These are phyloP conservation scores for Hydractinia symbiolongicarpus DNA, from an alignment of 30 jellyfish, hydroid and myxozoan species.

Conservation along the genomic window DNA sequence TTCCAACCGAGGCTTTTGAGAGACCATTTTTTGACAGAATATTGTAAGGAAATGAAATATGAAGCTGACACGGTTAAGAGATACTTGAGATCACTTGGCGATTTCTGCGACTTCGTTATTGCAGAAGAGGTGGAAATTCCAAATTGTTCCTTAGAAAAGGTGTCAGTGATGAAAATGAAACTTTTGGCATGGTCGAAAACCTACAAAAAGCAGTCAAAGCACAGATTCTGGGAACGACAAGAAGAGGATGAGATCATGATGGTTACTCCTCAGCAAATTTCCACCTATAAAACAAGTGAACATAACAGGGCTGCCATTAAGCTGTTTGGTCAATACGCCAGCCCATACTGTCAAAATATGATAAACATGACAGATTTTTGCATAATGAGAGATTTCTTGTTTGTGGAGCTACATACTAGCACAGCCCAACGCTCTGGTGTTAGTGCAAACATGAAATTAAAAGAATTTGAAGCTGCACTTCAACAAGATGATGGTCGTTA, in stretches of 20 bases:
- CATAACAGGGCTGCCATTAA: neutral
- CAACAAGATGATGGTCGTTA: slow-evolving; percentile 5
- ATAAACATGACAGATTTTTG: slow-evolving; percentile 4
- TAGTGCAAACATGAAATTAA: slow-evolving; percentile 12
- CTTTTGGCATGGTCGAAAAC: slow-evolving; percentile 8
- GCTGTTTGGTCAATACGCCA: slow-evolving; percentile 11
- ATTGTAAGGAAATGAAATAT: neutral
- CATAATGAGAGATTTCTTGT: slow-evolving; percentile 14
- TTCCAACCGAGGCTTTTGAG: neutral
- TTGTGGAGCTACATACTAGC: neutral
- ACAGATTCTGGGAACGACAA: slow-evolving; percentile 14
- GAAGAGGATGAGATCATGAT: slow-evolving; percentile 3
- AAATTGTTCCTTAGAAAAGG: neutral
- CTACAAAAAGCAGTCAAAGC: neutral
- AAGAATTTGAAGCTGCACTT: slow-evolving; percentile 4
- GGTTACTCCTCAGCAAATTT: slow-evolving; percentile 24
- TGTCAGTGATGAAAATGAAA: neutral
- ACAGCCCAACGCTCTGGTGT: slow-evolving; percentile 24
- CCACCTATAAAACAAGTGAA: neutral
- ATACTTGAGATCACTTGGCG: slow-evolving; percentile 14
- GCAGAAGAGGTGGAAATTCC: slow-evolving; percentile 11
- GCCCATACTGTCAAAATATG: neutral
- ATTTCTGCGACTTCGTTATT: slow-evolving; percentile 15
- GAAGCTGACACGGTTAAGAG: slow-evolving; percentile 11
- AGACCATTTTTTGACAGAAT: neutral